phyloP scores from a whole-genome alignment of 2,888 invertebrate genomes.

The Sepiola atlantica region DNA sequence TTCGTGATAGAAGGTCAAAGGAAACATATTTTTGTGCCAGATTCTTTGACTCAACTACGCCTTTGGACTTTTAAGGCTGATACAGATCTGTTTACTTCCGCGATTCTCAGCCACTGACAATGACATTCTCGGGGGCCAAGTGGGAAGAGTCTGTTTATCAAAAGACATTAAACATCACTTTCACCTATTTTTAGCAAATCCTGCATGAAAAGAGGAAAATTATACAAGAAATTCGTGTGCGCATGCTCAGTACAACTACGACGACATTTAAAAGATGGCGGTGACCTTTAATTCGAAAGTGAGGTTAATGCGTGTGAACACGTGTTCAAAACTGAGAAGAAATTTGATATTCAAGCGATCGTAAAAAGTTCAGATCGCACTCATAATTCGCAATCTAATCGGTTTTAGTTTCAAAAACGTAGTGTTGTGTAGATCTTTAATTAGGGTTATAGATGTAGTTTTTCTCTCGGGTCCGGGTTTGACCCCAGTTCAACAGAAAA shows the following conservation, averaged over 20 bases:
- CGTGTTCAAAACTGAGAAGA: not conserved
- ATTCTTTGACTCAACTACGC: not conserved
- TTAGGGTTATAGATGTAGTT: too few relatives aligned
- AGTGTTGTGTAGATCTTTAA: too few relatives aligned
- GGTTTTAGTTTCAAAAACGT: not conserved
- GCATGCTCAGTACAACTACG: not conserved
- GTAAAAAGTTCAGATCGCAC: not conserved
- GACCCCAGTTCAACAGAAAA: too few relatives aligned
- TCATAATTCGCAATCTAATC: not conserved
- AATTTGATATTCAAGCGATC: not conserved
- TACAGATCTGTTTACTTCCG: not conserved
- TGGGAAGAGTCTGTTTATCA: not conserved
- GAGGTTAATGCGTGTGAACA: not conserved
- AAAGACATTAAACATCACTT: slow-evolving; percentile 19
- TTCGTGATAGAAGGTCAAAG: not conserved
- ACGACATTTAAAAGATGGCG: not conserved
- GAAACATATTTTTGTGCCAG: not conserved
- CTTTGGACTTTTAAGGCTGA: slow-evolving; percentile 1
- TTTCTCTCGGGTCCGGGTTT: too few relatives aligned
- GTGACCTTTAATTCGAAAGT: not conserved
- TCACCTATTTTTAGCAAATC: not conserved
- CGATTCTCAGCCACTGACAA: not conserved
- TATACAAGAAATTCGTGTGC: not conserved
- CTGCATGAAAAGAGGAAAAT: not conserved
- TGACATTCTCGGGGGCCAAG: not conserved